These are phyloP conservation scores for Eilema depressum DNA, from an alignment of 2,888 invertebrate species.

Conservation along the genomic window DNA sequence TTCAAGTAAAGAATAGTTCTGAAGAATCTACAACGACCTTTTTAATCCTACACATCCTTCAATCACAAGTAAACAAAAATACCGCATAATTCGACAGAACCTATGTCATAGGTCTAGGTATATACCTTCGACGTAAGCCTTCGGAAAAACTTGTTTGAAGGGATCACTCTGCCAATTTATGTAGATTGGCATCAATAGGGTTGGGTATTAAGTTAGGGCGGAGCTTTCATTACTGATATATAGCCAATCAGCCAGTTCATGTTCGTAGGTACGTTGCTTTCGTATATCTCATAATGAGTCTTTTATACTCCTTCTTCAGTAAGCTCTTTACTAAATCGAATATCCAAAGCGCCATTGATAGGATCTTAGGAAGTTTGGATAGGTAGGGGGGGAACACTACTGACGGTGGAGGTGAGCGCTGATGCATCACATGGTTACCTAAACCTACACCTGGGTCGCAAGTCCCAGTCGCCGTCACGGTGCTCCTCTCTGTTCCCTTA, in stretches of 20 bases:
- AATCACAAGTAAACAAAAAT: not conserved
- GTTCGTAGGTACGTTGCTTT: slow-evolving; percentile 6
- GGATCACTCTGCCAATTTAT: slow-evolving; percentile 32
- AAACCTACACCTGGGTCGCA: too few species aligned
- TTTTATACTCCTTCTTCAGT: too few species aligned
- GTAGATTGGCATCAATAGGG: slow-evolving; percentile 35
- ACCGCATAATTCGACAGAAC: not conserved
- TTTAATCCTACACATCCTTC: not conserved
- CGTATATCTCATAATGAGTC: not conserved
- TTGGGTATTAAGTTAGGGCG: slow-evolving; percentile 24
- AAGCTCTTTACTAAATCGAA: too few species aligned
- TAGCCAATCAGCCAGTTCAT: slow-evolving; percentile 27
- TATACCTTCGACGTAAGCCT: not conserved
- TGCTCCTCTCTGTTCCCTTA: too few species aligned
- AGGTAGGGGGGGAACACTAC: too few species aligned
- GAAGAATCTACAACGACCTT: not conserved
- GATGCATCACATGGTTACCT: too few species aligned
- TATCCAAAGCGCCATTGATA: too few species aligned
- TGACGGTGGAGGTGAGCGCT: too few species aligned
- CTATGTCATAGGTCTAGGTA: not conserved
- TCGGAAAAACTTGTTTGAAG: slow-evolving; percentile 22
- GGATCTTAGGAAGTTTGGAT: too few species aligned
- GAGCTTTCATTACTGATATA: slow-evolving; percentile 31
- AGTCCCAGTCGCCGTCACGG: too few species aligned
- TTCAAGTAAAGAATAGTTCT: not conserved